A percentile compares a stretch with the other conserved stretches of the same genome.
Conservation (phyloP, 2,113 vertebrate genomes). For the Nerophis lumbriciformis region DNA sequence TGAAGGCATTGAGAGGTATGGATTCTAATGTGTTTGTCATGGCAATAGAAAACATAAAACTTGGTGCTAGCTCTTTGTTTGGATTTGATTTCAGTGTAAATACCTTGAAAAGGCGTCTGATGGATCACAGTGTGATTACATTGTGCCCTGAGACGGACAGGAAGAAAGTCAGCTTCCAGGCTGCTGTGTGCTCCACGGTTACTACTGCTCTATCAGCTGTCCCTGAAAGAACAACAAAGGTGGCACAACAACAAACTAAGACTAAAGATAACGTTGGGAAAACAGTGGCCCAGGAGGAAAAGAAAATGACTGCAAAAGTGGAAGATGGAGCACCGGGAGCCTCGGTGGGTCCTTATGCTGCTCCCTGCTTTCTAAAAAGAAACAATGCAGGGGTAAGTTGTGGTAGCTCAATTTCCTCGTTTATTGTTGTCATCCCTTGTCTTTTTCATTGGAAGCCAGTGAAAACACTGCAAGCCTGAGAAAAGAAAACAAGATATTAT, state of each 20-base stretch:
- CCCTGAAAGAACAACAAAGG: neutral
- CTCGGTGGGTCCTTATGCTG: neutral
- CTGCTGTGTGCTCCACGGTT: too few species aligned
- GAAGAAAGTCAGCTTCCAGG: accelerated
- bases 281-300: neutral
- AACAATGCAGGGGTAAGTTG: too few species aligned
- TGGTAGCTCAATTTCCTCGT: too few species aligned
- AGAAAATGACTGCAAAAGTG: neutral
- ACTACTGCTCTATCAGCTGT: neutral
- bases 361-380: too few species aligned
- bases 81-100: conserved; percentile 28
- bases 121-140: accelerated
- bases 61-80: neutral
- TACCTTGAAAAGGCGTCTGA: conserved; percentile 18
- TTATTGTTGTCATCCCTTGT: too few species aligned
- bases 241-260: neutral
- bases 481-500: too few species aligned
- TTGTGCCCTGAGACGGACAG: neutral
- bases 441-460: too few species aligned
- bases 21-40: neutral
- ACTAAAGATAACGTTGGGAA: neutral
- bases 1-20: conserved; percentile 25
- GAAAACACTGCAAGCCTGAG: too few species aligned
- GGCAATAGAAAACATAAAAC: neutral
- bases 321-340: neutral